Evolutionary conservation across 2,113 vertebrate genomes (phyloP).

Genomic region (Pampusana beccarii): DNA sequence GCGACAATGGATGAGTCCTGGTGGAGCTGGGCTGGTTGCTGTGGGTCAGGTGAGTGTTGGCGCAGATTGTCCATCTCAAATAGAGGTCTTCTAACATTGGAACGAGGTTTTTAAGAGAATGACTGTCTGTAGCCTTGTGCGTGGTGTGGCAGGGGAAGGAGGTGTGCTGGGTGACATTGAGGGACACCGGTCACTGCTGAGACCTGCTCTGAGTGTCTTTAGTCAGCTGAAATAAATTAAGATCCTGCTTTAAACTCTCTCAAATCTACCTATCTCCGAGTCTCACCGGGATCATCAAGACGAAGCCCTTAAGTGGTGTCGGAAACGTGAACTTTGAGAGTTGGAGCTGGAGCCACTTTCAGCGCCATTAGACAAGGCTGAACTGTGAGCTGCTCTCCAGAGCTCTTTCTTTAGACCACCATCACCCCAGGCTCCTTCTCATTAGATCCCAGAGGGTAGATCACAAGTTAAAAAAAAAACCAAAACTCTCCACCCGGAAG

Average conservation of each 20-base stretch:
- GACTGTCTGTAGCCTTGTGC: rapidly evolving
- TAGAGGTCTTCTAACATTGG: rapidly evolving
- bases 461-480: background rate
- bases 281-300: background rate
- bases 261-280: background rate
- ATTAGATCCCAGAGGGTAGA: background rate
- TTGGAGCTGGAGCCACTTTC: background rate
- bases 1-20: rapidly evolving
- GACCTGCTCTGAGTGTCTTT: background rate
- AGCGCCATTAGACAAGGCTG: background rate
- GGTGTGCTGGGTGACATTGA: rapidly evolving
- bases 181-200: background rate
- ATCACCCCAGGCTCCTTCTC: rapidly evolving
- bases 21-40: background rate
- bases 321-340: background rate
- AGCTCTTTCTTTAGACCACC: background rate
- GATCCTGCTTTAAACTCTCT: background rate
- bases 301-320: background rate
- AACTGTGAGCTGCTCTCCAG: background rate
- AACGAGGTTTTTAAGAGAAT: background rate
- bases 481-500: background rate
- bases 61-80: rapidly evolving
- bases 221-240: background rate
- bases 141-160: background rate
- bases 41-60: too few relatives aligned